Evolutionary conservation across 1,140 invertebrate species (phyloP).

Genomic region (Augochlora pura): DNA sequence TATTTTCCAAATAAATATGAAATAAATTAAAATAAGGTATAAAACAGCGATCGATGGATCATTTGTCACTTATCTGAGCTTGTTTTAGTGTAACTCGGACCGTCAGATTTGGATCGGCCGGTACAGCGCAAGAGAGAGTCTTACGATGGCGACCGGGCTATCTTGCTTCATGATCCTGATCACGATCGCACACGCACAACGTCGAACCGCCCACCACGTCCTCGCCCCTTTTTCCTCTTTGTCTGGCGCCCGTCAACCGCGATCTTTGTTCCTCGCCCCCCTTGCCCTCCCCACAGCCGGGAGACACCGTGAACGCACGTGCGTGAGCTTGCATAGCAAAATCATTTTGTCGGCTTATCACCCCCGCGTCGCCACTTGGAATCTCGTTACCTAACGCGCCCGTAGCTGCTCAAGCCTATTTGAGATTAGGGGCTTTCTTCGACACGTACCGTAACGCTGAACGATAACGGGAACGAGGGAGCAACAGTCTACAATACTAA

Average conservation of each 20-base stretch:
- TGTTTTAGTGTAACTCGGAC: slow-evolving; percentile 29
- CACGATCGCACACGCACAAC: slow-evolving; percentile 75
- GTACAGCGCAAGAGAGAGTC: slow-evolving; percentile 59
- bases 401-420: neutral
- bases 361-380: neutral
- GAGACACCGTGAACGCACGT: slow-evolving; percentile 48
- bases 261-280: neutral
- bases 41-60: too few relatives aligned
- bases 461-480: too few relatives aligned
- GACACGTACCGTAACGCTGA: too few relatives aligned
- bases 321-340: slow-evolving; percentile 49
- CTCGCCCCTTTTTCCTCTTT: slow-evolving; percentile 30
- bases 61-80: too few relatives aligned
- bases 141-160: slow-evolving; percentile 68
- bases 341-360: slow-evolving; percentile 37
- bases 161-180: slow-evolving; percentile 74
- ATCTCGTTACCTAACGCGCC: slow-evolving; percentile 9
- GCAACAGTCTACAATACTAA: too few relatives aligned
- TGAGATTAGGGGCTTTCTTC: slow-evolving; percentile 1
- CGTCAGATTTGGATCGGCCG: slow-evolving; percentile 67
- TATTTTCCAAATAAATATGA: too few relatives aligned
- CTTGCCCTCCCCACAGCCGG: too few relatives aligned
- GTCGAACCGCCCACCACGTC: slow-evolving; percentile 73
- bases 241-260: neutral
- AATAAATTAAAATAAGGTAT: too few relatives aligned